phyloP scores from a whole-genome alignment of 2,797 vertebrate species.

The Dromococcyx pavoninus region DNA sequence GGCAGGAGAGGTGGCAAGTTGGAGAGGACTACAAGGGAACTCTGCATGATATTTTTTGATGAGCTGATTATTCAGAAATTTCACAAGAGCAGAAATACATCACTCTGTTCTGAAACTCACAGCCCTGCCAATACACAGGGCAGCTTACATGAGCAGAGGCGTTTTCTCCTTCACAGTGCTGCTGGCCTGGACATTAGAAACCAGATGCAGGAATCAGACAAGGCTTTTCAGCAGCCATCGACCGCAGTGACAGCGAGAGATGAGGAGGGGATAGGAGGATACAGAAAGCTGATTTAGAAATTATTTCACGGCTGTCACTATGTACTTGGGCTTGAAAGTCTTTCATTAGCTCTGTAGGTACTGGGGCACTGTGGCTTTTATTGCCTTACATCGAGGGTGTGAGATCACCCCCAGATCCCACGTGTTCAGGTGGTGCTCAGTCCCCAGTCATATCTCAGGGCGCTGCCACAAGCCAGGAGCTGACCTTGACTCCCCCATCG shows the following conservation, averaged over 20 bases:
- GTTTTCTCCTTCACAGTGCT: background rate
- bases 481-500: background rate
- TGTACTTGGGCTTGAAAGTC: background rate
- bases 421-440: background rate
- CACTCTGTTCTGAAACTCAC: slow-evolving; percentile 41
- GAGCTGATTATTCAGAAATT: slow-evolving; percentile 67
- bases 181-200: background rate
- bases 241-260: background rate
- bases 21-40: slow-evolving; percentile 59
- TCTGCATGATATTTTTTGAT: slow-evolving; percentile 67
- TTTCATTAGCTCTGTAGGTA: background rate
- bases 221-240: background rate
- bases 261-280: background rate
- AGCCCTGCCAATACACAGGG: slow-evolving; percentile 45
- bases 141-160: slow-evolving; percentile 37
- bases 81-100: slow-evolving; percentile 52
- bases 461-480: background rate
- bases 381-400: background rate
- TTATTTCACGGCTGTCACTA: background rate
- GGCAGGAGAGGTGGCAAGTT: slow-evolving; percentile 55
- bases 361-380: background rate
- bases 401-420: background rate
- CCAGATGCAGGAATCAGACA: background rate
- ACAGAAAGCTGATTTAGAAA: background rate
- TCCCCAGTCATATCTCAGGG: background rate